Base-by-base conservation (phyloP, 2,888 invertebrate species). In the Stenurella melanura region DNA sequence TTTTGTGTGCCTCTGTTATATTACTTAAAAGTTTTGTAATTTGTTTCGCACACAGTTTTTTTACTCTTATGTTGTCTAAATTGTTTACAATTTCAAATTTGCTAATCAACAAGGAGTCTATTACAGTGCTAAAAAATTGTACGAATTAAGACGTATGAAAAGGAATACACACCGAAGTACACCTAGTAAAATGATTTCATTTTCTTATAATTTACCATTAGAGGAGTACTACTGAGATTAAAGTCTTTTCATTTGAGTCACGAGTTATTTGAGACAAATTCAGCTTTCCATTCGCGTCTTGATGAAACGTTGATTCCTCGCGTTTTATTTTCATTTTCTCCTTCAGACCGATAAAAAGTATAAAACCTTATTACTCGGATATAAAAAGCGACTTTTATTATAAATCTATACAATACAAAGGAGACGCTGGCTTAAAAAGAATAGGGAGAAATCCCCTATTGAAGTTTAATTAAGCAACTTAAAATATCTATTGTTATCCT, bases 401-500 rank as follows among this genome's bases (percentile, higher is more conserved):
- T 58, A 58, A 69, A 69, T 38, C 69, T 58, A 58, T 34, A 18
- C 54, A 57, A 34, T 58, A 58, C 69, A 69, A 69, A 69, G 64
- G 17, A 64, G 69, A 58, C 34, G 18, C 26, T 19, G 69, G 56
- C 69, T 57, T 57, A 69, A 69, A 69, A 57, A 17, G 69, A 58
- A 69, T 21, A 58, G 17, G 54, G 34, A 5, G 58, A 58, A 58
- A 73, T 34, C 60, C 73, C 58, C 73, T 67, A 73, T 73, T 67
- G 73, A 73, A 58, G 63, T 67, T 73, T 73, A 73, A 73, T 73
- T 73, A 73, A 73, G 67, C 67, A 67, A 67, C 67, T 73, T 73
- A 73, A 63, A 38, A 67, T 58, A 42, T 73, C 58, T 67, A 67
- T 73, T 73, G 73, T 73, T 73, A 50, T 67, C 19, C n/a, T 12